Evolutionary conservation across 1,140 invertebrate species (phyloP).

Genomic region (Anthonomus grandis): DNA sequence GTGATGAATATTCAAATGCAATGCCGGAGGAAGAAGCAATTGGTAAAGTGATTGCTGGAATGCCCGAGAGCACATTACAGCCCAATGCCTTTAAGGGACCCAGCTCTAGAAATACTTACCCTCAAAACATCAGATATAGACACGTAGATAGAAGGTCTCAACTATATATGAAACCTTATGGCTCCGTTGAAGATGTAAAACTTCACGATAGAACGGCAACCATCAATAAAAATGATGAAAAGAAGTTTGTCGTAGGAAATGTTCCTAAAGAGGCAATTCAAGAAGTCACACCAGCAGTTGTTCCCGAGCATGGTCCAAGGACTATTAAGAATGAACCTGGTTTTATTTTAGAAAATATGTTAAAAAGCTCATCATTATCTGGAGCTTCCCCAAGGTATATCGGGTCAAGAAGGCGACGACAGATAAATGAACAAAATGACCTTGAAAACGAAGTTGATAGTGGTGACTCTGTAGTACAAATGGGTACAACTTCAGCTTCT

Average conservation of each 20-base stretch:
- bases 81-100: slow-evolving; percentile 27
- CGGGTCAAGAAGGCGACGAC: slow-evolving; percentile 36
- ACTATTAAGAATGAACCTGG: slow-evolving; percentile 47
- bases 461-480: neutral
- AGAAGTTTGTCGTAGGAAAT: slow-evolving; percentile 55
- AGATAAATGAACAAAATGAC: slow-evolving; percentile 31
- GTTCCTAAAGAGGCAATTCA: slow-evolving; percentile 54
- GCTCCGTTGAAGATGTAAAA: slow-evolving; percentile 33
- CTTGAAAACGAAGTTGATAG: slow-evolving; percentile 6
- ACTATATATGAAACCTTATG: slow-evolving; percentile 22
- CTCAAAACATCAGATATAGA: slow-evolving; percentile 25
- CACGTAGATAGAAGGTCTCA: slow-evolving; percentile 25
- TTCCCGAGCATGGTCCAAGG: slow-evolving; percentile 59
- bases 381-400: slow-evolving; percentile 49
- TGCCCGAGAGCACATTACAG: slow-evolving; percentile 50
- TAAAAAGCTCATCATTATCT: slow-evolving; percentile 45
- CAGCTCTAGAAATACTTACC: slow-evolving; percentile 31
- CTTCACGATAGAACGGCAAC: slow-evolving; percentile 14
- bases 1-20: slow-evolving; percentile 61
- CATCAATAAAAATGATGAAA: slow-evolving; percentile 7
- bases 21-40: slow-evolving; percentile 72
- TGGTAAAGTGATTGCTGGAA: slow-evolving; percentile 69
- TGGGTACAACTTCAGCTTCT: neutral
- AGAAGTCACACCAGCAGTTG: slow-evolving; percentile 54
- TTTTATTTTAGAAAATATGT: slow-evolving; percentile 56